Evolutionary conservation across 2,888 invertebrate species (phyloP).

Genomic region (Abscondita cerata): DNA sequence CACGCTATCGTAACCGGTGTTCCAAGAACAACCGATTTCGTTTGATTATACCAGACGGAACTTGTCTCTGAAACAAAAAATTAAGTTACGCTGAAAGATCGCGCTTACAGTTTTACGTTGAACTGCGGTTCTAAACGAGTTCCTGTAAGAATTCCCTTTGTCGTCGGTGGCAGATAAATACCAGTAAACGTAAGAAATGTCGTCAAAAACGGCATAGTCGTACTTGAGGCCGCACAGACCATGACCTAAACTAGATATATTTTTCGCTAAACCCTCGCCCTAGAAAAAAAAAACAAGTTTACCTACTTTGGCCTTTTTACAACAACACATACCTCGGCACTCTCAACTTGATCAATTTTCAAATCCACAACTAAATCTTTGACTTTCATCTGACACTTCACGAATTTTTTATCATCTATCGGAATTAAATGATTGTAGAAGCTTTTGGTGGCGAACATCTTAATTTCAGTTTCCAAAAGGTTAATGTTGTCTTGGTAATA

Average conservation of each 20-base stretch:
- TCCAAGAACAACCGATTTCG: neutral
- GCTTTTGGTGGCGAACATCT: neutral
- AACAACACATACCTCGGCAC: neutral
- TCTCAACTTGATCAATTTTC: neutral
- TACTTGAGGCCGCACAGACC: slow-evolving; percentile 7
- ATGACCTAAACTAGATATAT: slow-evolving; percentile 3
- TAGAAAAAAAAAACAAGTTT: neutral
- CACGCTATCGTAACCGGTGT: neutral
- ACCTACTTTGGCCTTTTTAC: no score
- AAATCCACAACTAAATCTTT: neutral
- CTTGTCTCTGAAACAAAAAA: neutral
- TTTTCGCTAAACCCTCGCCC: neutral
- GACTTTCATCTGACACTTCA: neutral
- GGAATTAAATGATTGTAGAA: slow-evolving; percentile 14
- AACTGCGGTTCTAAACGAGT: neutral
- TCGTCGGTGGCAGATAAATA: neutral
- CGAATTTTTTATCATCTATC: neutral
- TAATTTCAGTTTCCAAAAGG: neutral
- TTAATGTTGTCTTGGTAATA: slow-evolving; percentile 8
- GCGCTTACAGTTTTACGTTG: neutral
- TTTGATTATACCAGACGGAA: neutral
- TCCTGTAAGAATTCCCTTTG: slow-evolving; percentile 1
- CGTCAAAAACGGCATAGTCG: neutral
- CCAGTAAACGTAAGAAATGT: neutral
- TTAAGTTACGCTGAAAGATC: neutral